phyloP scores from a whole-genome alignment of 2,888 invertebrate genomes.

The Priocnemis perturbator region DNA sequence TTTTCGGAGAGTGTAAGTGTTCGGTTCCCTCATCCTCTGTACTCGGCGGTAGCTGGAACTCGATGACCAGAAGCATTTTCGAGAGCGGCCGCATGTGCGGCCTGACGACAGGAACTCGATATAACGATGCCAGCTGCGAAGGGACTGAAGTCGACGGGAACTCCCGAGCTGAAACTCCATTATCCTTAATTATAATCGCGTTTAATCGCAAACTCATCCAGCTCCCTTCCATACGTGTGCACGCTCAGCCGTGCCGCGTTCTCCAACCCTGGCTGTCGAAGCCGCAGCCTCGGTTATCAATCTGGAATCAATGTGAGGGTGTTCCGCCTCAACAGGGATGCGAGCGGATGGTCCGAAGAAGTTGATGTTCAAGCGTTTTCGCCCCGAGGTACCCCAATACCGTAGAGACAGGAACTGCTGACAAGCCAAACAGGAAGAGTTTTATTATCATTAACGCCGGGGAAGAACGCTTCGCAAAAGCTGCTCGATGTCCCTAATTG shows the following conservation, averaged over 20 bases:
- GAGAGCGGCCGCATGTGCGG: slow-evolving; percentile 23
- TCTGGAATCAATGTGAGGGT: slow-evolving; percentile 58
- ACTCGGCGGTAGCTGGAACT: slow-evolving; percentile 3
- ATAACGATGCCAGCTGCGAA: slow-evolving; percentile 59
- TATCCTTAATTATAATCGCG: slow-evolving; percentile 73
- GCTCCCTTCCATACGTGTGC: slow-evolving; percentile 51
- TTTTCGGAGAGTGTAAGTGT: too few species aligned
- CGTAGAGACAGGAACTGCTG: slow-evolving; percentile 4
- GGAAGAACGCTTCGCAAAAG: too few species aligned
- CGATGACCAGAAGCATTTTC: slow-evolving; percentile 50
- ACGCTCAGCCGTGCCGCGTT: slow-evolving; percentile 24
- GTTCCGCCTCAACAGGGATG: slow-evolving; percentile 10
- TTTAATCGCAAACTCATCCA: slow-evolving; percentile 70
- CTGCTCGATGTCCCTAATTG: too few species aligned
- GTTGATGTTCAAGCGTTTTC: slow-evolving; percentile 22
- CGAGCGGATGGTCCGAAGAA: slow-evolving; percentile 1
- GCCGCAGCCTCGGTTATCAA: slow-evolving; percentile 61
- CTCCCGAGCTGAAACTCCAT: slow-evolving; percentile 69
- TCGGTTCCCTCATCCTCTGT: too few species aligned
- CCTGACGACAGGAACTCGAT: slow-evolving; percentile 52
- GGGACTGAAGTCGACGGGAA: slow-evolving; percentile 58
- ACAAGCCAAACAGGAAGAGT: not conserved
- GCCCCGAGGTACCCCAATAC: not conserved
- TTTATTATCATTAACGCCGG: too few species aligned
- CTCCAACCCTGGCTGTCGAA: slow-evolving; percentile 35